Evolutionary conservation across 2,113 vertebrate species (phyloP).

Genomic region (Ellobius talpinus): DNA sequence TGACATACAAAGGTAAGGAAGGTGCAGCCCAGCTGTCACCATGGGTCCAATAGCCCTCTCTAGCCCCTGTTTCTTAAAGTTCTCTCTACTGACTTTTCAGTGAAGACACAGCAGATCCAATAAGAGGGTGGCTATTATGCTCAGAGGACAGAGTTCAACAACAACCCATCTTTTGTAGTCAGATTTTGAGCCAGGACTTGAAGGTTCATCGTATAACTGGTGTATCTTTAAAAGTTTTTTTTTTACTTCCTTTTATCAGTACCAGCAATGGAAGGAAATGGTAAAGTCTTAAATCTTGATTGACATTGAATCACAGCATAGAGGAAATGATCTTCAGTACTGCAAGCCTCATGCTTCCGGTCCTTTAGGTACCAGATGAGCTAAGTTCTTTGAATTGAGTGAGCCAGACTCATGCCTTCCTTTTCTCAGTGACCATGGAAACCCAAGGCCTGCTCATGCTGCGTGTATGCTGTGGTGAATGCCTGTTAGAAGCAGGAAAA

Average conservation of each 20-base stretch:
- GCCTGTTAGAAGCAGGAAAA: neutral
- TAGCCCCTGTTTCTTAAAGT: neutral
- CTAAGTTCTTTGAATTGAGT: neutral
- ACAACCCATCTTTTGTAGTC: neutral
- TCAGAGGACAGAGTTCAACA: neutral
- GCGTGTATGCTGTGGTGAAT: neutral
- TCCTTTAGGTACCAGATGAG: neutral
- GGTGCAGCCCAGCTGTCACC: too few relatives aligned
- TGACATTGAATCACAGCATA: neutral
- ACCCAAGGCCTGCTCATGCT: neutral
- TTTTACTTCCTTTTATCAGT: neutral
- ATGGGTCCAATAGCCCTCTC: too few relatives aligned
- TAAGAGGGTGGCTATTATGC: neutral
- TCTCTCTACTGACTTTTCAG: neutral
- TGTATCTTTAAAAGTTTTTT: neutral
- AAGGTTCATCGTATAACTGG: neutral
- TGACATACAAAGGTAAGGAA: neutral
- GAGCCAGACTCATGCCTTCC: neutral
- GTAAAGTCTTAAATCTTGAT: neutral
- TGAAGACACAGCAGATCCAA: too few relatives aligned
- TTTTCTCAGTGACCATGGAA: constrained; percentile 38
- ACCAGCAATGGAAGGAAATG: neutral
- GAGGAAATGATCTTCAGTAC: neutral
- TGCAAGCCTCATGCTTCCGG: neutral
- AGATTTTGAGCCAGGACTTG: neutral